Base-by-base conservation (phyloP, 1,140 invertebrate genomes). In the Helicoverpa armigera region DNA sequence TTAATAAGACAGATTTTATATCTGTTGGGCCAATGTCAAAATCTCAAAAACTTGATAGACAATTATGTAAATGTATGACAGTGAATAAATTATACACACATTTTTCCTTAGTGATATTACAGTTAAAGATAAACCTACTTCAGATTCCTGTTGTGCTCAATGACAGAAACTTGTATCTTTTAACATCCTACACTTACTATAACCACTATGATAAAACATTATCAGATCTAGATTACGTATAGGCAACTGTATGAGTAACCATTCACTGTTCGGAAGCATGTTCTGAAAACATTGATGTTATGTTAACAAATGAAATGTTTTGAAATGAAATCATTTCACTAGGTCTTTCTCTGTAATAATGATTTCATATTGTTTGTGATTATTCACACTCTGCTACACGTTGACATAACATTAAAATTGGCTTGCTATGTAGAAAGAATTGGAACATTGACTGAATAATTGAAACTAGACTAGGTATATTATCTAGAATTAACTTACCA, bases 401-500 rank as follows among this genome's bases (percentile, higher is more conserved):
- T 18, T 35, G 43, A 43, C 11, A 48, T 48, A 48, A 2, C 16
- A 67, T 50, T 50, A 69, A 13, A 16, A 7, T 50, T 69, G 12
- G 58, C 23, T 29, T 18, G 16, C n/a, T 58, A 58, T 18, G 23
- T n/a, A 11, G n/a, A 14, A 61, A 61, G 23, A 61, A 61, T 56
- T 9, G 16, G n/a, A 56, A 5, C n/a, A n/a, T 16, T 58, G 0
- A 58, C 9, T 18, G 4, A 58, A 16, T 18, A 58, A 58, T 18
- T 23, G 23, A 58, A 16, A 7, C n/a, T 18, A 58, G n/a, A 16
- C 5, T 18, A 10, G 18, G 0, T 54, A 12, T 53, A 11, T 10
- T 16, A n/a, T 54, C 23, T 1, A 58, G 23, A 54, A 75, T 72
- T 75, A 74, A 86, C 87, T 89, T 85, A 94, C 93, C 89, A 70